Evolutionary conservation across 1,140 invertebrate genomes (phyloP).

Genomic region (Brachystomella parvula): DNA sequence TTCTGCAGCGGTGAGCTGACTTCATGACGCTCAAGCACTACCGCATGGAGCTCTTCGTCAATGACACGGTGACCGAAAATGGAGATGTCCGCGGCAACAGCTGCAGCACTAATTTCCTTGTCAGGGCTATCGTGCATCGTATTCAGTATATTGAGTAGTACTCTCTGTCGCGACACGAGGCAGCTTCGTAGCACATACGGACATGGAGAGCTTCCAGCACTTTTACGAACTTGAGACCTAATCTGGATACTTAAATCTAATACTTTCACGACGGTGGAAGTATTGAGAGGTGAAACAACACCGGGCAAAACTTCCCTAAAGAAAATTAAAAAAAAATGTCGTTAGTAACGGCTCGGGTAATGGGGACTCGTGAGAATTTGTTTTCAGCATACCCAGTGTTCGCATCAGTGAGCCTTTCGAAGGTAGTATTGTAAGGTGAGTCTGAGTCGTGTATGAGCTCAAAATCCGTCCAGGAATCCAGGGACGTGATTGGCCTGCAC

Average conservation of each 20-base stretch:
- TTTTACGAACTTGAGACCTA: constrained; percentile 6
- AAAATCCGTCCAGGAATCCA: constrained; percentile 60
- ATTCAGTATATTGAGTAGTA: constrained; percentile 47
- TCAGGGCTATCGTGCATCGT: constrained; percentile 43
- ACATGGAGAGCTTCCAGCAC: constrained; percentile 13
- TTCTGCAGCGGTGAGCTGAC: background rate
- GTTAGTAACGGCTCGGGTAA: too few relatives aligned
- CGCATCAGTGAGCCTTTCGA: constrained; percentile 45
- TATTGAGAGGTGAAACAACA: constrained; percentile 45
- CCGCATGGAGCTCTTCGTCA: constrained; percentile 47
- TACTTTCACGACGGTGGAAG: constrained; percentile 39
- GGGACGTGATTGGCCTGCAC: constrained; percentile 61
- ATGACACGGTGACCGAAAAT: constrained; percentile 53
- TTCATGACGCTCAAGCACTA: constrained; percentile 45
- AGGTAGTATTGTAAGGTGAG: constrained; percentile 46
- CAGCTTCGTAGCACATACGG: constrained; percentile 22
- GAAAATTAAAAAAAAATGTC: background rate
- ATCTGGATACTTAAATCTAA: constrained; percentile 43
- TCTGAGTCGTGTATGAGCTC: constrained; percentile 66
- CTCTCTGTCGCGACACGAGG: constrained; percentile 44
- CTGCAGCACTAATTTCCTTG: constrained; percentile 43
- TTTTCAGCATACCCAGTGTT: constrained; percentile 44
- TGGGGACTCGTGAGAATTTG: background rate
- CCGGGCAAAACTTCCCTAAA: constrained; percentile 57
- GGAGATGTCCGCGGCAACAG: constrained; percentile 51